These are phyloP conservation scores for Tridacna crocea DNA, from an alignment of 2,888 invertebrate species.

Conservation along the genomic window DNA sequence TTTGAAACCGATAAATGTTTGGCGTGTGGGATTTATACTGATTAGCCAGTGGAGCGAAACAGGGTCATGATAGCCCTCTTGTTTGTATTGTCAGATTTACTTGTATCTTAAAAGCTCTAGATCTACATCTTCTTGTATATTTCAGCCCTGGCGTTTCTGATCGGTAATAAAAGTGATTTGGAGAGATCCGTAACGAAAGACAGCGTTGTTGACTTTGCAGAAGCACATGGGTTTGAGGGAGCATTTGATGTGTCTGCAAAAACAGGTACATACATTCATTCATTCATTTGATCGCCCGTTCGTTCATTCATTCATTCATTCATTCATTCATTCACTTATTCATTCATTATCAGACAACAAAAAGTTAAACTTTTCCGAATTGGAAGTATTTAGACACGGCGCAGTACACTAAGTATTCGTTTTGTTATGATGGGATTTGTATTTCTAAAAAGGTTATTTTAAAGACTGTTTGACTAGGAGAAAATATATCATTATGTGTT, in stretches of 20 bases:
- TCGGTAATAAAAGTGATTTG: conserved; percentile 72
- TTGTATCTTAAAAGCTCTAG: too few relatives aligned
- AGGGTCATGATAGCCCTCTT: too few relatives aligned
- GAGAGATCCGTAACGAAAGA: conserved; percentile 47
- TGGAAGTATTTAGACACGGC: not conserved
- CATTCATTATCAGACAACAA: not conserved
- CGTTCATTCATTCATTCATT: conserved; percentile 38
- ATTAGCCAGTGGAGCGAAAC: too few relatives aligned
- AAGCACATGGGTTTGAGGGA: conserved; percentile 64
- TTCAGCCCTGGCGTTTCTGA: conserved; percentile 68
- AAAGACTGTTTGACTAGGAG: too few relatives aligned
- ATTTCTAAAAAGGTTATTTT: too few relatives aligned
- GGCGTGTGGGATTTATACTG: too few relatives aligned
- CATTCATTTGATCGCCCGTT: not conserved
- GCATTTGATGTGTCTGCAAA: conserved; percentile 67
- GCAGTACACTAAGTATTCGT: not conserved
- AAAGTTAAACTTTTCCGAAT: too few relatives aligned
- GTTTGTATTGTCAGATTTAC: too few relatives aligned
- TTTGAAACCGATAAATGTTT: too few relatives aligned
- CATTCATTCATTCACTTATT: not conserved
- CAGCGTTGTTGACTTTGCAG: conserved; percentile 63
- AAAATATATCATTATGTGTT: too few relatives aligned
- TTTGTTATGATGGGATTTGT: too few relatives aligned
- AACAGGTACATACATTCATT: conserved; percentile 59
- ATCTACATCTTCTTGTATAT: not conserved